Conservation (phyloP, 2,797 vertebrate genomes). For the Halcyon badia region DNA sequence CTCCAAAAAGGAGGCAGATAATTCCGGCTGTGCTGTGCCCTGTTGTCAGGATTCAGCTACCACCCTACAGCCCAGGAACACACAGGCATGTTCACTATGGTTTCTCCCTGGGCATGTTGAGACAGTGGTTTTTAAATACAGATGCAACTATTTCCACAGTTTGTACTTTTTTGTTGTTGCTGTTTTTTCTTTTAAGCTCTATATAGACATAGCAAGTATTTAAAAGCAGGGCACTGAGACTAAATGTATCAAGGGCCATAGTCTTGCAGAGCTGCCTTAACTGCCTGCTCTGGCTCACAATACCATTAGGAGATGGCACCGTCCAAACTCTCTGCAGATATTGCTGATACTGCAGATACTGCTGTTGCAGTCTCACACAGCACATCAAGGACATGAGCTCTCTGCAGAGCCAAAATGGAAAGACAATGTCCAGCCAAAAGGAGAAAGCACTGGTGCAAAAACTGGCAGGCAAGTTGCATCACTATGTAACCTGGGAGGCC, state of each 20-base stretch:
- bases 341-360: too few relatives aligned
- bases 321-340: neutral
- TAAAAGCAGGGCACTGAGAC: neutral
- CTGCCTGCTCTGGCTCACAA: neutral
- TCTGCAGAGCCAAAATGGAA: neutral
- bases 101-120: neutral
- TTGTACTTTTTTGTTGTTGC: neutral
- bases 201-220: neutral
- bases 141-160: neutral
- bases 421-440: neutral
- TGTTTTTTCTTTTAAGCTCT: neutral
- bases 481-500: fast-evolving
- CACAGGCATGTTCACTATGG: fast-evolving
- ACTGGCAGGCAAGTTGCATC: neutral
- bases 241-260: neutral
- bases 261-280: neutral
- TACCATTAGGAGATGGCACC: neutral
- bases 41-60: neutral
- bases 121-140: neutral
- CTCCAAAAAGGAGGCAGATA: neutral
- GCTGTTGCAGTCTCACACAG: neutral
- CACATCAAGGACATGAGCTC: fast-evolving
- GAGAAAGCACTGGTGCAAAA: neutral
- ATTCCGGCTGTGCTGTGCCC: neutral
- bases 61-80: neutral